Percentiles rank a stretch among this genome's conserved stretches.
Evolutionary conservation across 2,113 vertebrate genomes (phyloP).

Genomic region (Lonchura striata): DNA sequence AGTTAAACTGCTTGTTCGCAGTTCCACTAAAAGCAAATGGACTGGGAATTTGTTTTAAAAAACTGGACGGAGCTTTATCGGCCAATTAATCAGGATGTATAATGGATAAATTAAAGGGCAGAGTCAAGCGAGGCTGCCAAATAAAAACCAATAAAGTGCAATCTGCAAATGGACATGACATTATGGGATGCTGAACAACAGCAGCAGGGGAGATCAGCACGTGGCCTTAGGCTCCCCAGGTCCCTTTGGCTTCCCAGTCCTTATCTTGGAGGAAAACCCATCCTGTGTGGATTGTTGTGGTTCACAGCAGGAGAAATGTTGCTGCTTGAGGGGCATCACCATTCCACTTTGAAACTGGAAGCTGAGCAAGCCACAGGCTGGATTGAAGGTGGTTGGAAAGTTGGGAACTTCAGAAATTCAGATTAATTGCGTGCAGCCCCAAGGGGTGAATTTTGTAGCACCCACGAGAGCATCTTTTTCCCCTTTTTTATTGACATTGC

Average conservation of each 20-base stretch:
- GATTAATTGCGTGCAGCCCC: not conserved
- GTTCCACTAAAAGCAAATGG: conserved; percentile 63
- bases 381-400: not conserved
- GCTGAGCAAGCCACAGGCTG: rapidly evolving
- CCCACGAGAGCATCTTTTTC: rapidly evolving
- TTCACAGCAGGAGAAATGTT: rapidly evolving
- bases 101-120: conserved; percentile 71
- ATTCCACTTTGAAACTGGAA: not conserved
- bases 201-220: not conserved
- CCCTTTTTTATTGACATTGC: not conserved
- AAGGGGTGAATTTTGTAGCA: not conserved
- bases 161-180: conserved; percentile 44
- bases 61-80: conserved; percentile 60
- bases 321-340: not conserved
- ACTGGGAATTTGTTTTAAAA: conserved; percentile 63
- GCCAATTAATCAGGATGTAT: conserved; percentile 67
- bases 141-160: conserved; percentile 64
- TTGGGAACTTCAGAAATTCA: not conserved
- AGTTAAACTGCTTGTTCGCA: conserved; percentile 34
- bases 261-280: rapidly evolving
- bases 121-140: conserved; percentile 51
- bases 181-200: conserved; percentile 22
- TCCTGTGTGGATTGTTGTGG: not conserved
- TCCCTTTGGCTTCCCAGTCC: not conserved
- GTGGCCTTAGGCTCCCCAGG: rapidly evolving